Evolutionary conservation across 2,888 invertebrate genomes (phyloP).

Genomic region (Acrobasis repandana): DNA sequence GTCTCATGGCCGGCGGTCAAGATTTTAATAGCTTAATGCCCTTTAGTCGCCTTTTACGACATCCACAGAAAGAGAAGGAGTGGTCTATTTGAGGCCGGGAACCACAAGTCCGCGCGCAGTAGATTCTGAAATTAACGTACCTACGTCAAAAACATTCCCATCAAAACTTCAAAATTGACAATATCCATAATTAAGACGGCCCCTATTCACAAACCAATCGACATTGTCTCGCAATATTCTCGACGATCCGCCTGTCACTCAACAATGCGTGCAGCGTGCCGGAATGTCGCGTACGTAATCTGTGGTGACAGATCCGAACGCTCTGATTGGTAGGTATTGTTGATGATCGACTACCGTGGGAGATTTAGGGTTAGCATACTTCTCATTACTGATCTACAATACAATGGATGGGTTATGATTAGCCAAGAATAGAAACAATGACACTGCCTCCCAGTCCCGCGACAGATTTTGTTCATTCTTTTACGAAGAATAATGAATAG

Average conservation of each 20-base stretch:
- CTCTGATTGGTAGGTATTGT: slow-evolving; percentile 13
- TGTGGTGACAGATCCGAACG: background rate
- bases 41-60: too few species aligned
- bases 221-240: slow-evolving; percentile 5
- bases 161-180: background rate
- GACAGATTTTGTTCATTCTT: too few species aligned
- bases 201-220: slow-evolving; percentile 15
- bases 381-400: background rate
- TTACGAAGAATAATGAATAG: too few species aligned
- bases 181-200: slow-evolving; percentile 3
- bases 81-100: too few species aligned
- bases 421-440: background rate
- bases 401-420: background rate
- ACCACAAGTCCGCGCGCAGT: too few species aligned
- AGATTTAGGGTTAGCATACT: background rate
- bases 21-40: too few species aligned
- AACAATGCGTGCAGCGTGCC: slow-evolving; percentile 14
- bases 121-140: too few species aligned
- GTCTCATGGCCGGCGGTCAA: too few species aligned
- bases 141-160: background rate
- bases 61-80: too few species aligned
- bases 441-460: too few species aligned
- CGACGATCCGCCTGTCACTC: background rate
- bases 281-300: slow-evolving; percentile 18
- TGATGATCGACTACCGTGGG: background rate